Conservation (phyloP, 1,140 invertebrate genomes). For the Mactra quadrangularis region DNA sequence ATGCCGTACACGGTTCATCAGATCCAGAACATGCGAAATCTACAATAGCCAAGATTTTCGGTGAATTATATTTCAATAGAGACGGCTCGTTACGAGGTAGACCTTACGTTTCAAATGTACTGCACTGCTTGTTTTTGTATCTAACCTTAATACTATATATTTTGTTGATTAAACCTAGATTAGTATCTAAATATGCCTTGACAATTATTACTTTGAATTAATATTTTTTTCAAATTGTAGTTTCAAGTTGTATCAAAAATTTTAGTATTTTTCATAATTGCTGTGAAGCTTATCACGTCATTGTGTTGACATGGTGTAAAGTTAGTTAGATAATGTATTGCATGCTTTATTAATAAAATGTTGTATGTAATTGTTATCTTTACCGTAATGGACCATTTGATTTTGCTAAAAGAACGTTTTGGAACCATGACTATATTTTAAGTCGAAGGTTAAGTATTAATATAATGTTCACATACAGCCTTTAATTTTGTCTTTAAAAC, state of each 20-base stretch:
- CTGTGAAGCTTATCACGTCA: no score
- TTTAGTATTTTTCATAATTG: neutral
- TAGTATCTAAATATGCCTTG: neutral
- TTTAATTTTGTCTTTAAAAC: no score
- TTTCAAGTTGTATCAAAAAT: neutral
- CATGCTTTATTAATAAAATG: no score
- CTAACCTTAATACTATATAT: neutral
- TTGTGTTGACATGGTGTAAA: no score
- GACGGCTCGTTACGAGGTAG: slow-evolving; percentile 81
- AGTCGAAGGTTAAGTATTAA: no score
- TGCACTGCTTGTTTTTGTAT: slow-evolving; percentile 39
- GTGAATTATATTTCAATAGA: slow-evolving; percentile 77
- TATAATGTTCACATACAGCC: no score
- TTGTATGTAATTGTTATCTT: no score
- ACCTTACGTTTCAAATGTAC: slow-evolving; percentile 50
- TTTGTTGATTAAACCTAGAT: slow-evolving; percentile 7
- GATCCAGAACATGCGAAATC: slow-evolving; percentile 73
- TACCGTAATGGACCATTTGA: no score
- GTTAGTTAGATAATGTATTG: no score
- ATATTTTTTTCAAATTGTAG: neutral
- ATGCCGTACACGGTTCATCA: slow-evolving; percentile 82
- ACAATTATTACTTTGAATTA: no score
- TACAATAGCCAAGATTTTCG: slow-evolving; percentile 80
- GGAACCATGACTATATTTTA: no score
- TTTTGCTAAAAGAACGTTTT: no score